Percentiles rank a stretch among this genome's conserved stretches.
Conservation (phyloP, 2,888 invertebrate species). For the Lepidochrysops patricia region DNA sequence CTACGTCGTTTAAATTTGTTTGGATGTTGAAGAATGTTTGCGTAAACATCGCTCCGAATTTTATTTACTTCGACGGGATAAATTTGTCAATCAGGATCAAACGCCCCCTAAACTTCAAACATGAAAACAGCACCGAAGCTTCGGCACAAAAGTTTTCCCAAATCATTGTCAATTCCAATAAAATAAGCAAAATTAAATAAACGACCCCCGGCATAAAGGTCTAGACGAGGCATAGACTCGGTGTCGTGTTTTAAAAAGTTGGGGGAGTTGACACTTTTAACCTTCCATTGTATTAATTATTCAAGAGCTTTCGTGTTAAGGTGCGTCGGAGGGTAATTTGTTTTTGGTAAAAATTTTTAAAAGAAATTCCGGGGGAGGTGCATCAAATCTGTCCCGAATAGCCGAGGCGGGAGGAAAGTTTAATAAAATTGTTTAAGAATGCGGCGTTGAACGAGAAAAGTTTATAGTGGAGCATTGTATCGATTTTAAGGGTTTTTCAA, state of each 20-base stretch:
- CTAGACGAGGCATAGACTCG: conserved; percentile 61
- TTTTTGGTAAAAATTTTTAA: conserved; percentile 53
- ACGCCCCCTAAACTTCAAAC: conserved; percentile 33
- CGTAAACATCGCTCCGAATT: conserved; percentile 39
- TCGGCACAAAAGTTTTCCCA: conserved; percentile 46
- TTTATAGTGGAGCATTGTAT: conserved; percentile 47
- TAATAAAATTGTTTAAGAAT: conserved; percentile 68
- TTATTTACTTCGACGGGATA: conserved; percentile 54
- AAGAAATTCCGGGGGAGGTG: conserved; percentile 65
- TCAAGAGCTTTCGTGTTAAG: conserved; percentile 68
- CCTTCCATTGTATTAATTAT: conserved; percentile 74
- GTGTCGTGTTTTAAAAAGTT: conserved; percentile 68
- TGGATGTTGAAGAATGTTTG: conserved; percentile 37
- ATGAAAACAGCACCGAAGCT: conserved; percentile 36
- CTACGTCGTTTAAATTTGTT: conserved; percentile 46
- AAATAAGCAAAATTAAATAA: conserved; percentile 70
- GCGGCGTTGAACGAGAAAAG: conserved; percentile 57
- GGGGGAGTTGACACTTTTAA: conserved; percentile 72
- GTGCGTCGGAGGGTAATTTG: conserved; percentile 68
- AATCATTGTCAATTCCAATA: conserved; percentile 70
- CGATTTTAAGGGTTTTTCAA: conserved; percentile 34
- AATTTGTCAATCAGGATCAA: conserved; percentile 69
- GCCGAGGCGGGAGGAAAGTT: conserved; percentile 51
- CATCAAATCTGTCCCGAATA: conserved; percentile 44
- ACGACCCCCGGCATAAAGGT: conserved; percentile 65